Conservation (phyloP, 2,797 vertebrate genomes). For the Helarctos malayanus region DNA sequence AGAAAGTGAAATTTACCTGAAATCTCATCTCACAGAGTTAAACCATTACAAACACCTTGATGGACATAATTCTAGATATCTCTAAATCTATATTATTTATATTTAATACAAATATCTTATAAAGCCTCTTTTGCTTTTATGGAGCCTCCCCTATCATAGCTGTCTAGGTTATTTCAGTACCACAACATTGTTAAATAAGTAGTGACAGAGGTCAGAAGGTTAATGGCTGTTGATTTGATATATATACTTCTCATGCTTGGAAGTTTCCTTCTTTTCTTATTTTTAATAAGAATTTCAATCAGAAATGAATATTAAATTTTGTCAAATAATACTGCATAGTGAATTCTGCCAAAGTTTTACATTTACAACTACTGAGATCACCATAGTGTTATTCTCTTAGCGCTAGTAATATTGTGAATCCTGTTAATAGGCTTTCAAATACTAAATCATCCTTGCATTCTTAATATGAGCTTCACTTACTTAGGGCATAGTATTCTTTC, state of each 20-base stretch:
- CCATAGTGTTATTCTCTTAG: not conserved
- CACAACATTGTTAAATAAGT: not conserved
- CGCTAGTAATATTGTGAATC: not conserved
- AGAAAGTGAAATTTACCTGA: not conserved
- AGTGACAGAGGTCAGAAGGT: not conserved
- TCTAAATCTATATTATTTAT: not conserved
- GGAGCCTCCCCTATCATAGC: not conserved
- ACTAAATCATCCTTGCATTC: not conserved
- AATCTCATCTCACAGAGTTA: not conserved
- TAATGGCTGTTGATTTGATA: not conserved
- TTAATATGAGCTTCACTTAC: not conserved
- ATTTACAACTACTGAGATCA: slow-evolving; percentile 48
- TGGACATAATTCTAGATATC: not conserved
- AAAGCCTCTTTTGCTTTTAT: slow-evolving; percentile 23
- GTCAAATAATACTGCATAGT: not conserved
- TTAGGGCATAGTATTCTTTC: not conserved
- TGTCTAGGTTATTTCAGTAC: not conserved
- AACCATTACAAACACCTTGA: slow-evolving; percentile 1
- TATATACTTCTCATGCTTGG: not conserved
- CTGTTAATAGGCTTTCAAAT: slow-evolving; percentile 21
- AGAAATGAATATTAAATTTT: slow-evolving; percentile 29
- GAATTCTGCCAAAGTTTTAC: slow-evolving; percentile 49
- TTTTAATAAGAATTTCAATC: slow-evolving; percentile 56
- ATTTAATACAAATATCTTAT: not conserved
- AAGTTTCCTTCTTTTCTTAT: not conserved